Evolutionary conservation across 2,797 vertebrate genomes (phyloP).

Genomic region (Fundulus diaphanus): DNA sequence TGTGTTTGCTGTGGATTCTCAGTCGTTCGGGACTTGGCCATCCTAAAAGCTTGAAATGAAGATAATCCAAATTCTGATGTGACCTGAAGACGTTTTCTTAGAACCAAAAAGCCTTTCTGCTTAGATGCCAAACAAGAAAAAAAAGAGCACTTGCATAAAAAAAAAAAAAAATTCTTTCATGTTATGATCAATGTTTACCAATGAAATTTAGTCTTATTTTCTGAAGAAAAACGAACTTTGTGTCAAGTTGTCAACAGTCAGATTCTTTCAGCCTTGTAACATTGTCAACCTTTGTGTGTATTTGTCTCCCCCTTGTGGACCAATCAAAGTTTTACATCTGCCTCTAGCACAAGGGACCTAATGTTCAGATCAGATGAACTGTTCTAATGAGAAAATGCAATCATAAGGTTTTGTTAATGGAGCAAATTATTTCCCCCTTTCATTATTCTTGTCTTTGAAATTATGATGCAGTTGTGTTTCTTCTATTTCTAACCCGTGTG

Average conservation of each 20-base stretch:
- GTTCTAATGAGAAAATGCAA: background rate
- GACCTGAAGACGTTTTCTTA: too few relatives aligned
- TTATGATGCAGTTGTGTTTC: background rate
- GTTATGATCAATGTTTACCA: background rate
- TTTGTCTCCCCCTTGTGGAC: constrained; percentile 2
- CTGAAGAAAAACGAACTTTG: background rate
- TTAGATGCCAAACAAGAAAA: background rate
- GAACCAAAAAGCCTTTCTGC: too few relatives aligned
- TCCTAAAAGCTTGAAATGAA: background rate
- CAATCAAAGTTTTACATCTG: background rate
- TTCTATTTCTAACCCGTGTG: background rate
- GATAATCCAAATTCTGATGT: too few relatives aligned
- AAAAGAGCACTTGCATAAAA: background rate
- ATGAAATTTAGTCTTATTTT: background rate
- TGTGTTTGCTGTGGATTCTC: background rate
- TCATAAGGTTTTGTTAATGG: background rate
- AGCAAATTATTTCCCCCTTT: too few relatives aligned
- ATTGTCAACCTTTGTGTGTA: background rate
- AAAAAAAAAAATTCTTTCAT: background rate
- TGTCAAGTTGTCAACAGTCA: background rate
- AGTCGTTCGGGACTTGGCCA: background rate
- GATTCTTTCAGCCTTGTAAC: background rate
- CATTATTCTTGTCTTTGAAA: background rate
- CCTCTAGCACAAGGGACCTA: background rate
- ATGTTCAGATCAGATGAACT: background rate